A percentile compares a stretch with the other conserved stretches of the same genome.
Conservation (phyloP, 2,113 vertebrate genomes). For the Copsychus sechellarum region DNA sequence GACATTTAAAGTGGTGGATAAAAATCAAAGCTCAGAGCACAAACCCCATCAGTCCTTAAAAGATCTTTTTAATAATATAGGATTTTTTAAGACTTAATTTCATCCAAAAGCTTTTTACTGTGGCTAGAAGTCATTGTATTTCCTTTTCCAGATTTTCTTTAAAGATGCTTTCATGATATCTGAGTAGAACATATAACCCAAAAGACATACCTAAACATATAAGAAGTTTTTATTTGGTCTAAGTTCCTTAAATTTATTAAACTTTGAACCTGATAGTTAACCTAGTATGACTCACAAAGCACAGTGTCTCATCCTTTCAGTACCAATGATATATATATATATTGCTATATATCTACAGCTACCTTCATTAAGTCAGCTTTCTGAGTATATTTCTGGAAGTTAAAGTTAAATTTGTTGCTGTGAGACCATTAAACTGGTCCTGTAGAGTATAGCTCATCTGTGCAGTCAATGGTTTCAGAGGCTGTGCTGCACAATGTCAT, state of each 20-base stretch:
- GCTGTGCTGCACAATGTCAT: not conserved
- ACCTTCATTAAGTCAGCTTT: not conserved
- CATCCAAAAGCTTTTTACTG: not conserved
- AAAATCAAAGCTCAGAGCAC: conserved; percentile 23
- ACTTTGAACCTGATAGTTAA: not conserved
- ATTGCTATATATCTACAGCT: not conserved
- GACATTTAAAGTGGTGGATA: conserved; percentile 29
- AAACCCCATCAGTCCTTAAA: conserved; percentile 28
- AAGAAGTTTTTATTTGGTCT: not conserved
- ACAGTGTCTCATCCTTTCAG: not conserved
- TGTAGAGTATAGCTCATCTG: not conserved
- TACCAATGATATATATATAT: not conserved
- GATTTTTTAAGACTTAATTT: not conserved
- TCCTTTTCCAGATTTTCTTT: not conserved
- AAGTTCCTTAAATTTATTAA: not conserved
- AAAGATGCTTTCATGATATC: not conserved
- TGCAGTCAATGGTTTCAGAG: not conserved
- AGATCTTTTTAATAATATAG: conserved; percentile 3
- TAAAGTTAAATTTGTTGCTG: not conserved
- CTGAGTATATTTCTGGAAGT: not conserved
- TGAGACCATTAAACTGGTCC: not conserved
- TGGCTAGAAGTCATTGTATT: not conserved
- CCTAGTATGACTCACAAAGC: not conserved
- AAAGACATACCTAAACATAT: not conserved
- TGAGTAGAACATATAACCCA: not conserved